These are phyloP conservation scores for Neomorphus geoffroyi DNA, from an alignment of 2,797 vertebrate genomes.

Conservation along the genomic window DNA sequence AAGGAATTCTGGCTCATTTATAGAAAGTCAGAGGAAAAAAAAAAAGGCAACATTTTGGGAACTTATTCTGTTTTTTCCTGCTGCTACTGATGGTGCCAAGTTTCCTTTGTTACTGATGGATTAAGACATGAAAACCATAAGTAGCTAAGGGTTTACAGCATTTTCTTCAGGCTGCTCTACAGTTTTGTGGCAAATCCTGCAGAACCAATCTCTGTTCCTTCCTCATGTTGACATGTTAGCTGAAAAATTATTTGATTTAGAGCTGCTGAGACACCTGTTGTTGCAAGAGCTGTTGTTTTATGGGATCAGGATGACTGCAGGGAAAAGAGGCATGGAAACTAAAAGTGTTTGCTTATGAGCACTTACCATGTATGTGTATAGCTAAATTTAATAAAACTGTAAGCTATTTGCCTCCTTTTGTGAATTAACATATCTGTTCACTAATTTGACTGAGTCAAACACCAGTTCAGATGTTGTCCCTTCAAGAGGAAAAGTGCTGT, in stretches of 20 bases:
- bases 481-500: neutral
- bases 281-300: neutral
- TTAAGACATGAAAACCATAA: neutral
- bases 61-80: neutral
- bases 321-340: neutral
- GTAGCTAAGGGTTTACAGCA: neutral
- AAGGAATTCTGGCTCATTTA: neutral
- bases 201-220: neutral
- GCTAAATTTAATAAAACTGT: neutral
- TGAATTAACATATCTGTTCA: neutral
- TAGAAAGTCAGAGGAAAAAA: neutral
- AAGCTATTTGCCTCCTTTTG: neutral
- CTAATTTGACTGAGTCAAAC: neutral
- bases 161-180: neutral
- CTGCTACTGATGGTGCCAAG: neutral
- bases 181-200: neutral
- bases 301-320: neutral
- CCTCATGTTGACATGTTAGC: neutral
- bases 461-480: neutral
- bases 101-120: neutral
- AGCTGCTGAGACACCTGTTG: neutral
- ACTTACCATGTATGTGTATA: neutral
- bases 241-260: neutral
- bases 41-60: neutral
- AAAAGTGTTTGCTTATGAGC: neutral